Evolutionary conservation across 2,113 vertebrate species (phyloP), one percentile per base, ranked within the genome.

Genomic region (Chloropsis hardwickii): DNA sequence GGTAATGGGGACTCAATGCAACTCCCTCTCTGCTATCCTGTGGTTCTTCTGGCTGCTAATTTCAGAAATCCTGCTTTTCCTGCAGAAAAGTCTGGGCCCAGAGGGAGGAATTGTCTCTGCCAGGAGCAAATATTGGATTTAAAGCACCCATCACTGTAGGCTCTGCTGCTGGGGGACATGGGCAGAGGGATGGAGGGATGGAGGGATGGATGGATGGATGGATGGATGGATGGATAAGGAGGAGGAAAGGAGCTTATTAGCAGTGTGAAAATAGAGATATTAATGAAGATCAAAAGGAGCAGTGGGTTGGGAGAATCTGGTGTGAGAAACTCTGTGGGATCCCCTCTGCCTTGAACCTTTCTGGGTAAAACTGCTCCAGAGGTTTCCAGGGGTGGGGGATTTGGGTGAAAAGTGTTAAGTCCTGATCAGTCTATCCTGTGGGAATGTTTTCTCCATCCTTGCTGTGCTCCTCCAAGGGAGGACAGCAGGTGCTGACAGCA

Each of bases 1-100:
- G 64, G 33, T 12, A 17, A 19, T 4, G 6, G 28, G 22, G 24
- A 23, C 27, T 54, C 0, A 0, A 5, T 56, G 23, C 16, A 24
- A 31, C n/a, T 69, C 48, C n/a, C 10, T 79, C 40, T 51, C 21
- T 62, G 18, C 16, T 47, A 0, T 14, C 45, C 39, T 12, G 4
- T 31, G 45, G 0, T 10, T 85, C 60, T 78, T 23, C 47, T 54
- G 65, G 11, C 58, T 86, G 48, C 31, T 53, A 7, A 50, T 25
- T 72, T 44, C 25, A 65, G 61, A 19, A 65, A 54, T 37, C 31
- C 13, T 66, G 25, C 27, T 56, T 12, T 66, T 66, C 21, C 53
- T 74, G 39, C 27, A 71, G 33, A 87, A 64, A 84, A 56, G 25
- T 67, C 65, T 78, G 35, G 61, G 37, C 44, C 48, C 2, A 1